phyloP scores from a whole-genome alignment of 2,113 vertebrate species.

The Apteryx owenii region DNA sequence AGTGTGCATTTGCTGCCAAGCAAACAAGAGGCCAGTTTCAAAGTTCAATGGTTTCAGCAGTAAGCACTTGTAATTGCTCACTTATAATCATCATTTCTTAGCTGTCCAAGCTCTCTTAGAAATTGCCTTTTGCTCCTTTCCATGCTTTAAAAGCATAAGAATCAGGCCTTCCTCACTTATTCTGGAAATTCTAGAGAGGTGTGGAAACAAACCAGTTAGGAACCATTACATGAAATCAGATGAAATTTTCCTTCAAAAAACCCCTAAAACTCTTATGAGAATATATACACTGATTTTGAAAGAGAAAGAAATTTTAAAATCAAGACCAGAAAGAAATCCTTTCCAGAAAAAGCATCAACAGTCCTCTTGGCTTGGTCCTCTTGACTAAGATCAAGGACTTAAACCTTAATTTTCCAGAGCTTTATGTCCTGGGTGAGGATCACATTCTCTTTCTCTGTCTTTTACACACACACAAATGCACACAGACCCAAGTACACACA shows the following conservation, averaged over 20 bases:
- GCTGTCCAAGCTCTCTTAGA: background rate
- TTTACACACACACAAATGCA: background rate
- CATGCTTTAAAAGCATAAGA: background rate
- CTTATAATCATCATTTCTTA: background rate
- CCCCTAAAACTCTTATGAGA: too few relatives aligned
- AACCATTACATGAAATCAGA: background rate
- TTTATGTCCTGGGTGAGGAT: background rate
- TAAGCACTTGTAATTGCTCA: background rate
- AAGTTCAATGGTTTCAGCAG: background rate
- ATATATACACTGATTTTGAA: background rate
- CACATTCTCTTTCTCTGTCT: background rate
- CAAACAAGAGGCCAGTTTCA: background rate
- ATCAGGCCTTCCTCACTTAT: background rate
- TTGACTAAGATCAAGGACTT: background rate
- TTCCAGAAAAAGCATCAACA: background rate
- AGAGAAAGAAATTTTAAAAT: background rate
- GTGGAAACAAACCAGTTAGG: background rate
- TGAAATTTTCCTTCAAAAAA: too few relatives aligned
- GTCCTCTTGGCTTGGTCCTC: background rate
- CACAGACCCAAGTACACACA: background rate
- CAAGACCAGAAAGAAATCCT: background rate
- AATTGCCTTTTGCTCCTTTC: background rate
- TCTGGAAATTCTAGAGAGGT: background rate
- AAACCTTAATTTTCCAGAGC: background rate
- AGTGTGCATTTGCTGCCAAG: fast-evolving